These are phyloP conservation scores for Agrotis ipsilon DNA, from an alignment of 2,888 invertebrate genomes.

Conservation along the genomic window DNA sequence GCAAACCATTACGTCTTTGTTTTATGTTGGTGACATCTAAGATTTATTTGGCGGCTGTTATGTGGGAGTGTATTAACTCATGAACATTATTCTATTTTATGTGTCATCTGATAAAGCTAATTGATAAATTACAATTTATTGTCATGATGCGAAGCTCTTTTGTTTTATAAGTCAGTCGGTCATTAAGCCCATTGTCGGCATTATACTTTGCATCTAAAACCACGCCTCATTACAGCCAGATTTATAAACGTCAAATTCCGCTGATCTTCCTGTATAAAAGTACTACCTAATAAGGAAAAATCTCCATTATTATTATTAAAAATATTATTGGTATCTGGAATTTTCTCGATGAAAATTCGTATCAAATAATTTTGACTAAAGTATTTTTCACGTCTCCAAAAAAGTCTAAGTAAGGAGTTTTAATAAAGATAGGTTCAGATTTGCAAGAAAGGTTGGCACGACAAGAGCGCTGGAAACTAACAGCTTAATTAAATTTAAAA, in stretches of 20 bases:
- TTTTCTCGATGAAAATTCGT: conserved; percentile 64
- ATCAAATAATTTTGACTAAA: conserved; percentile 58
- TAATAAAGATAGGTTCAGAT: conserved; percentile 63
- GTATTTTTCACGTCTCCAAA: conserved; percentile 38
- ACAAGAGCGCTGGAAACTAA: conserved; percentile 72
- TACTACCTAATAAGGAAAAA: conserved; percentile 77
- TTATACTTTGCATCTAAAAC: conserved; percentile 70
- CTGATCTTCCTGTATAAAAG: conserved; percentile 67
- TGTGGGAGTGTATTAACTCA: conserved; percentile 3
- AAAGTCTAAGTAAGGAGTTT: conserved; percentile 38
- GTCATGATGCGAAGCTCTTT: conserved; percentile 44
- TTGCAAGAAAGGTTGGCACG: conserved; percentile 69
- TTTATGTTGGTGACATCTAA: conserved; percentile 16
- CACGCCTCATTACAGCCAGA: conserved; percentile 74
- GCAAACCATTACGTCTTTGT: conserved; percentile 33
- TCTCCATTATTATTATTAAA: conserved; percentile 75
- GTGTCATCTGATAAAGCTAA: conserved; percentile 19
- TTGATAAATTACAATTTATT: conserved; percentile 51
- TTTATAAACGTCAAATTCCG: conserved; percentile 73
- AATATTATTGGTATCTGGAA: conserved; percentile 72
- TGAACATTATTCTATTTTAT: conserved; percentile 10
- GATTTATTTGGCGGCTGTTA: conserved; percentile 10
- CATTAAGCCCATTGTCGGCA: conserved; percentile 74
- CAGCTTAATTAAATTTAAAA: conserved; percentile 77
- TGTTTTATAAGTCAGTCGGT: conserved; percentile 64